Evolutionary conservation across 2,797 vertebrate genomes (phyloP).

Genomic region (Melanotaenia pygmaea): DNA sequence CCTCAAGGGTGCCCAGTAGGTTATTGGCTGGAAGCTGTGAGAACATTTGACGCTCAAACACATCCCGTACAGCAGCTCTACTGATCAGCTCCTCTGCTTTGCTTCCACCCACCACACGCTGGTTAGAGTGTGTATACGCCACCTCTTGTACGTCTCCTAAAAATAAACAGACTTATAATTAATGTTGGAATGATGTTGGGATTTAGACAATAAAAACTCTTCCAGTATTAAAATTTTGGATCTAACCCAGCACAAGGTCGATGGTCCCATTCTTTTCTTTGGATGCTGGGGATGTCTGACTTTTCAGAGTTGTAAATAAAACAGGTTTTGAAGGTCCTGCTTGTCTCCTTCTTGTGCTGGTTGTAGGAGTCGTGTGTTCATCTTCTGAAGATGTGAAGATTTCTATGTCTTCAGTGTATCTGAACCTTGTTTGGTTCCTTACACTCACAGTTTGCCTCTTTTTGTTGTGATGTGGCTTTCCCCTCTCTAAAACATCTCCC

Average conservation of each 20-base stretch:
- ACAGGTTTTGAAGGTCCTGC: conserved; percentile 4
- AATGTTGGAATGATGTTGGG: background rate
- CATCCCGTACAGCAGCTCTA: conserved; percentile 88
- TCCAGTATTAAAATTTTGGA: background rate
- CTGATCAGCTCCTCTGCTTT: conserved; percentile 93
- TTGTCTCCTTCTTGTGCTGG: background rate
- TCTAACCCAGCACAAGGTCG: conserved; percentile 73
- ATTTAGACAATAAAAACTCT: background rate
- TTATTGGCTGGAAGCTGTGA: conserved; percentile 94
- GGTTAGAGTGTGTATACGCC: conserved; percentile 93
- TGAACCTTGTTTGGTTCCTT: conserved; percentile 32
- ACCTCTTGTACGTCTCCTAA: conserved; percentile 89
- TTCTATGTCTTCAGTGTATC: conserved; percentile 79
- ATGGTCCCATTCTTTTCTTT: conserved; percentile 53
- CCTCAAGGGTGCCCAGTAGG: conserved; percentile 83
- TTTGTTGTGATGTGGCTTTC: conserved; percentile 14
- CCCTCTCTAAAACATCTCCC: conserved; percentile 5
- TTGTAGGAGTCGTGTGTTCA: conserved; percentile 47
- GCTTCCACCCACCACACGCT: conserved; percentile 93
- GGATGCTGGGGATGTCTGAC: conserved; percentile 9
- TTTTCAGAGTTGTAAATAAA: conserved; percentile 53
- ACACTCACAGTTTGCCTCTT: conserved; percentile 19
- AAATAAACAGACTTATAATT: background rate
- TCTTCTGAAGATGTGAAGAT: conserved; percentile 89
- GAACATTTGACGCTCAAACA: conserved; percentile 90